These are phyloP conservation scores for Pachypanchax playfairii DNA, from an alignment of 2,113 vertebrate species.

Conservation along the genomic window DNA sequence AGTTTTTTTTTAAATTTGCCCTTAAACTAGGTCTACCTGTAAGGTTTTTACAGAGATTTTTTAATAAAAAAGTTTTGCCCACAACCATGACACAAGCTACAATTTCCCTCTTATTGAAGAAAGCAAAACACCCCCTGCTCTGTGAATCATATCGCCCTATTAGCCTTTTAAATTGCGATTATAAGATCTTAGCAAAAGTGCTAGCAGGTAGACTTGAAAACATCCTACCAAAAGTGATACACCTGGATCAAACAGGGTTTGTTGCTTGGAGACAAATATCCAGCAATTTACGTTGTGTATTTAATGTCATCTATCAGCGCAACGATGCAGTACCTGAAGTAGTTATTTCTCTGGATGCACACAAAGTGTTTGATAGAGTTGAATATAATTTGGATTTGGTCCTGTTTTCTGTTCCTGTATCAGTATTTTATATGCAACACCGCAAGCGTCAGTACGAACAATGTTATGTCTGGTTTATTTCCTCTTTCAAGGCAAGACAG, in stretches of 20 bases:
- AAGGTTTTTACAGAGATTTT: neutral
- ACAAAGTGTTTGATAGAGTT: neutral
- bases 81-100: too few species aligned
- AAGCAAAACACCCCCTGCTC: too few species aligned
- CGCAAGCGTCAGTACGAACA: too few species aligned
- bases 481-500: too few species aligned
- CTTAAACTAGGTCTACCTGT: neutral
- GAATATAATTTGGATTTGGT: neutral
- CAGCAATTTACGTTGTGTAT: neutral
- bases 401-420: neutral
- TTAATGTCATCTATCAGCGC: neutral
- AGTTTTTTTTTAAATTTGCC: neutral
- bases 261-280: neutral
- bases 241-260: neutral
- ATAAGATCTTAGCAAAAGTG: neutral
- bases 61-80: too few species aligned
- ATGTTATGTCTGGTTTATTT: too few species aligned
- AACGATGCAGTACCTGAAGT: neutral
- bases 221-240: neutral
- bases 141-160: neutral
- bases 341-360: neutral
- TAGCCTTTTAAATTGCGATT: neutral
- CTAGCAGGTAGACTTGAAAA: neutral
- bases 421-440: neutral
- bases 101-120: too few species aligned